Evolutionary conservation across 2,888 invertebrate genomes (phyloP).

Genomic region (Melitaea athalia): DNA sequence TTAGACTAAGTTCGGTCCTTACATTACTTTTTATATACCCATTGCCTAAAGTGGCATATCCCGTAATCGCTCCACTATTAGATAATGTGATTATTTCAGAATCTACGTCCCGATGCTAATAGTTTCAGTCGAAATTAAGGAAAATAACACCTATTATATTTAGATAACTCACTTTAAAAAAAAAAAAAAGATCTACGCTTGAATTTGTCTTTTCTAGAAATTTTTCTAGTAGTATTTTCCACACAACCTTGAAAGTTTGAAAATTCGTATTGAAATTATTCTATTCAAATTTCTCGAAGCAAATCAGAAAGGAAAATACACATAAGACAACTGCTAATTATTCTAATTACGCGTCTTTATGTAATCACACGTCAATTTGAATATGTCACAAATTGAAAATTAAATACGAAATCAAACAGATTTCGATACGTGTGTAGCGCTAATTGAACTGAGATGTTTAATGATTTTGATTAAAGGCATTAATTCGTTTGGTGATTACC

Average conservation of each 20-base stretch:
- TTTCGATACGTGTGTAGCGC: neutral
- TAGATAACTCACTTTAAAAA: neutral
- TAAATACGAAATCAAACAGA: neutral
- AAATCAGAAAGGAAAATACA: too few species aligned
- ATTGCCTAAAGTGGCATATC: constrained; percentile 22
- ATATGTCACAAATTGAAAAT: neutral
- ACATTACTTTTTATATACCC: constrained; percentile 33
- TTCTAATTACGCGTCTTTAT: too few species aligned
- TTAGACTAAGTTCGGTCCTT: constrained; percentile 27
- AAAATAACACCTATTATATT: neutral
- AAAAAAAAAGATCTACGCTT: neutral
- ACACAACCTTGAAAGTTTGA: too few species aligned
- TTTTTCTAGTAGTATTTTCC: neutral
- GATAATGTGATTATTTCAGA: neutral
- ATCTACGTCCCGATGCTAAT: neutral
- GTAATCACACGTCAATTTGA: neutral
- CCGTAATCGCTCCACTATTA: constrained; percentile 3
- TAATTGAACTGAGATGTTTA: constrained; percentile 5
- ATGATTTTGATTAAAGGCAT: constrained; percentile 6
- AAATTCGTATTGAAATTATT: too few species aligned
- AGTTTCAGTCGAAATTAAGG: neutral
- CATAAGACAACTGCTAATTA: too few species aligned
- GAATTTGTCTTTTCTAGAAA: neutral
- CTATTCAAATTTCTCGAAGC: too few species aligned
- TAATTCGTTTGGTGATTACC: constrained; percentile 11